Base-by-base conservation (phyloP, 2,888 invertebrate species). In the Marronus borbonicus region DNA sequence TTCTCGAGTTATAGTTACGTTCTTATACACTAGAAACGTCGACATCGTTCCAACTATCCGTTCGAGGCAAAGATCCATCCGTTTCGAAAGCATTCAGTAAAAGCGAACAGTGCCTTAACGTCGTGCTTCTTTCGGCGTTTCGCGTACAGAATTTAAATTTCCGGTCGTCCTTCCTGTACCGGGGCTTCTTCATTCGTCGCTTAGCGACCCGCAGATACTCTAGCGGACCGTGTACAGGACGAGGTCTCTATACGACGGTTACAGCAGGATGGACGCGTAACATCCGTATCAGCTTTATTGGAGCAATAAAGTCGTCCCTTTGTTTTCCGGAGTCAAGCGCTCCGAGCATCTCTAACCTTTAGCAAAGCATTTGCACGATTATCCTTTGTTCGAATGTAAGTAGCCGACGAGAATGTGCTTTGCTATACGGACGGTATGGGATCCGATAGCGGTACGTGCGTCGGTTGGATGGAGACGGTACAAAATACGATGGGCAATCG, bases 281-380 rank as follows among this genome's bases (percentile, higher is more conserved):
- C 44, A 12, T 44, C n/a, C 78, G 76, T 80, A 81, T 81, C 80
- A 78, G 80, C 78, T 80, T 81, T 80, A 81, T 81, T 81, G 80
- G 80, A 78, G 79, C 81, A 80, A 81, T 81, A 81, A 81, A 81
- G 80, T 79, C 78, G 76, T 80, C 77, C 80, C 79, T 80, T 80
- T 78, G 76, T 76, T 76, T 76, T 69, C 76, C 55, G 68, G 76
- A 24, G 31, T 17, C 68, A 62, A 49, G 58, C 78, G 69, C 65
- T 72, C 64, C 36, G 14, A 55, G 76, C 64, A 62, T 20, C 55
- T 39, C 58, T 72, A 72, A 72, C 58, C 39, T 39, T 58, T 44
- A 2, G 72, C 31, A 39, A 70, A 72, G 31, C 36, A 14, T 31
- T 49, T 39, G 50, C 52, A 39, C 72, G 36, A 72, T 72, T 72